Base-by-base conservation (phyloP, 2,797 vertebrate genomes). In the Melanotaenia nigrans region DNA sequence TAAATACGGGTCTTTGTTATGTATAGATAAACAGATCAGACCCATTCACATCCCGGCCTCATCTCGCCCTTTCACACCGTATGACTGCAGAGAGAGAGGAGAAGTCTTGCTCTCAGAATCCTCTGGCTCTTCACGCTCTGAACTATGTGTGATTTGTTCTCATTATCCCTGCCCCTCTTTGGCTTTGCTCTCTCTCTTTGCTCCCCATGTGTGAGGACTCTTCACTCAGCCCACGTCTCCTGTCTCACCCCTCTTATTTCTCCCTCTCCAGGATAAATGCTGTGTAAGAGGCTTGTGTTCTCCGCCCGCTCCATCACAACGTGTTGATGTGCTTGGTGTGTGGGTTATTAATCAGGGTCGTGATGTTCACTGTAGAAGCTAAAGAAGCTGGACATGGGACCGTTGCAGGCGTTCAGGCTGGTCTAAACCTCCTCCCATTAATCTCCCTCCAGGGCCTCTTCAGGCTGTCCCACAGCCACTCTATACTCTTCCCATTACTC, bases 181-280 rank as follows among this genome's bases (percentile, higher is more conserved):
- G 36, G 69, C 79, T 72, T 64, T 33, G 32, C 66, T 65, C 60
- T 38, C 12, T 38, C 10, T 13, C 36, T 38, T 61, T 36, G 24
- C 67, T 57, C 56, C 67, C 74, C 30, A 47, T 33, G 35, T 74
- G 64, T 22, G 47, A 89, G 86, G 68, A 73, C 79, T 87, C 84
- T 88, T 82, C 77, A 73, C 55, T 36, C 66, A 32, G 73, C 79
- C 76, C 82, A 73, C 79, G 10, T 45, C 36, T 68, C 65, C 81
- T 71, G 65, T 76, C 77, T 67, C 47, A 3, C 75, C 81, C 66
- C 79, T 82, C 75, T 83, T 85, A 81, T 89, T 73, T 78, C 53
- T 71, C 54, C 85, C 78, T 82, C 82, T 82, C 67, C 65, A 66
- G 61, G 73, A 90, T 87, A 67, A 85, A 89, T 78, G 76, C 74